These are phyloP conservation scores for Quiscalus mexicanus DNA, from an alignment of 2,113 vertebrate genomes.

Conservation along the genomic window DNA sequence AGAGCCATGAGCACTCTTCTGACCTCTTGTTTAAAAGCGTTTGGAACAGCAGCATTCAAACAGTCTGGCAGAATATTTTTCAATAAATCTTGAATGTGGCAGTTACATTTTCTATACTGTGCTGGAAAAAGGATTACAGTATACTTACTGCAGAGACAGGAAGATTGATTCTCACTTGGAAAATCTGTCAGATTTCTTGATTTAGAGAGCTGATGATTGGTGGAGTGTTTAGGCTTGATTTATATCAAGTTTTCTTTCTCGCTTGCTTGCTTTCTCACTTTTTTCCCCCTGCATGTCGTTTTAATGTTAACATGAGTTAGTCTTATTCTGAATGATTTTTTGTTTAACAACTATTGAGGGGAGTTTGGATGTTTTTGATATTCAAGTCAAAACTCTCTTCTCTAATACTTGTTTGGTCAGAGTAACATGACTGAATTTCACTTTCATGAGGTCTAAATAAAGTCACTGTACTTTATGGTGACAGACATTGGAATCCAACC, in stretches of 20 bases:
- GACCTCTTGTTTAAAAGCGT: slow-evolving; percentile 45
- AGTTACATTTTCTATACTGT: slow-evolving; percentile 70
- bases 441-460: not conserved
- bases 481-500: not conserved
- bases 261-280: not conserved
- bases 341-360: not conserved
- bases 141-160: slow-evolving; percentile 73
- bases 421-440: not conserved
- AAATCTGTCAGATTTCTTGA: slow-evolving; percentile 77
- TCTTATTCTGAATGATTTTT: not conserved
- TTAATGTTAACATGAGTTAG: not conserved
- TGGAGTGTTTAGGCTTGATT: slow-evolving; percentile 71
- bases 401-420: not conserved
- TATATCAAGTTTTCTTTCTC: slow-evolving; percentile 39
- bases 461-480: not conserved
- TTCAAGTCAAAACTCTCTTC: not conserved
- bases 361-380: not conserved
- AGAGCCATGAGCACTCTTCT: not conserved
- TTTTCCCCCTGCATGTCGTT: not conserved
- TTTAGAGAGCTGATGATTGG: slow-evolving; percentile 72
- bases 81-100: slow-evolving; percentile 69
- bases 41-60: not conserved
- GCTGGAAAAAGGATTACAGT: slow-evolving; percentile 73
- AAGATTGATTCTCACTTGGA: slow-evolving; percentile 78
- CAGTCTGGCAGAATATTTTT: slow-evolving; percentile 68